Conservation (phyloP, 2,113 vertebrate genomes). For the Choloepus hoffmanni region DNA sequence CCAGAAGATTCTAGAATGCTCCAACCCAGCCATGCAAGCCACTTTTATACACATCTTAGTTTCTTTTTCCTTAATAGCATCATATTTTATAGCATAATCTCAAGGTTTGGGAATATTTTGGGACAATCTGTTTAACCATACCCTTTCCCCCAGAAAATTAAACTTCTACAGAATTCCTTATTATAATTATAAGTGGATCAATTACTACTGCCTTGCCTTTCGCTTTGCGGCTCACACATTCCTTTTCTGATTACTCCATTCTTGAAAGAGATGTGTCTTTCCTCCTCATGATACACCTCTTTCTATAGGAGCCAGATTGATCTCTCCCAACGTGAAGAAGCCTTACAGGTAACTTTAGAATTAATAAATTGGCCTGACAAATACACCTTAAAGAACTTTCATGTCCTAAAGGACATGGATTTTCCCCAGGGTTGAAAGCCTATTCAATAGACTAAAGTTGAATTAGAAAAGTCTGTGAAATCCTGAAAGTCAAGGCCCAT, state of each 20-base stretch:
- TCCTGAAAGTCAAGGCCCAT: neutral
- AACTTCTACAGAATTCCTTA: neutral
- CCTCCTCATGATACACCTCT: neutral
- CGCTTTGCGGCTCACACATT: neutral
- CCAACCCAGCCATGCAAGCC: neutral
- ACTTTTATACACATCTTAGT: neutral
- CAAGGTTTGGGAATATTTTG: neutral
- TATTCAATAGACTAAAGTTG: neutral
- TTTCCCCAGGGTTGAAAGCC: neutral
- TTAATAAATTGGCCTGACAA: neutral
- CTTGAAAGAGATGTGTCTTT: neutral
- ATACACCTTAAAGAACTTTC: neutral
- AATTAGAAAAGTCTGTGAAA: neutral
- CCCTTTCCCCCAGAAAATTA: neutral
- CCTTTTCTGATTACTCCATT: neutral
- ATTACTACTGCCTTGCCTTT: neutral
- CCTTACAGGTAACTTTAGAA: neutral
- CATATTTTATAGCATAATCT: neutral
- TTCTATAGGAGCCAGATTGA: neutral
- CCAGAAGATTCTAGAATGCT: neutral
- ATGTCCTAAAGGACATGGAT: neutral
- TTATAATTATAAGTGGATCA: neutral
- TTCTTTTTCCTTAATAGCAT: neutral
- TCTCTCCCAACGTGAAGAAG: neutral
- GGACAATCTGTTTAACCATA: neutral